Conservation (phyloP, 2,113 vertebrate genomes). For the Thunnus thynnus region DNA sequence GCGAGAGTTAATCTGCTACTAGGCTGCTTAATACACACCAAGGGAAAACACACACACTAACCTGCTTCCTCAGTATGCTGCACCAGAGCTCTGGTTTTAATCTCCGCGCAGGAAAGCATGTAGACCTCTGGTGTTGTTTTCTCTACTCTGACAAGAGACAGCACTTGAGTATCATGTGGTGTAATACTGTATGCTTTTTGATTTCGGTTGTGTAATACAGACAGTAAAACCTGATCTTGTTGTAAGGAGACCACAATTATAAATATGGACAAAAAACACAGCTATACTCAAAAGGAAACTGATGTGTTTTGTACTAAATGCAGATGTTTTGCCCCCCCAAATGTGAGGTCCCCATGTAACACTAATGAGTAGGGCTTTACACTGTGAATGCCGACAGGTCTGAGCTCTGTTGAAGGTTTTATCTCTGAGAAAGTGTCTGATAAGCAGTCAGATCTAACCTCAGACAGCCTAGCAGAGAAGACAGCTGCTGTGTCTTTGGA, state of each 20-base stretch:
- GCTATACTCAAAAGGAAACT: too few relatives aligned
- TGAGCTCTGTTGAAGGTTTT: conserved; percentile 12
- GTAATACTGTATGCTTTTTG: not conserved
- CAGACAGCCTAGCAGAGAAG: conserved; percentile 29
- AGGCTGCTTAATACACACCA: conserved; percentile 52
- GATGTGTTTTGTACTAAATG: not conserved
- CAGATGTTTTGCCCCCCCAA: not conserved
- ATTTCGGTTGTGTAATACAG: too few relatives aligned
- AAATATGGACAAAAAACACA: too few relatives aligned
- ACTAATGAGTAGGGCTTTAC: not conserved
- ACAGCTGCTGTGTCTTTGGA: conserved; percentile 34
- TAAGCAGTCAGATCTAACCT: conserved; percentile 19
- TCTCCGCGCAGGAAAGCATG: conserved; percentile 21
- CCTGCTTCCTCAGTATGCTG: conserved; percentile 40
- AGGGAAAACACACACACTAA: conserved; percentile 49
- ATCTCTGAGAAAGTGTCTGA: conserved; percentile 33
- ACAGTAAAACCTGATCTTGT: too few relatives aligned
- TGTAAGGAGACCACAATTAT: too few relatives aligned
- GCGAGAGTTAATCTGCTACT: conserved; percentile 61
- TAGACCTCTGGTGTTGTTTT: not conserved
- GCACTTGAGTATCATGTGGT: not conserved
- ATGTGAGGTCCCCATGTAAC: not conserved
- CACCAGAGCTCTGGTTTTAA: conserved; percentile 16
- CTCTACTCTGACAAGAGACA: not conserved
- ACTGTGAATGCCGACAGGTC: not conserved